Conservation (phyloP, 2,797 vertebrate species). For the Intellagama lesueurii region DNA sequence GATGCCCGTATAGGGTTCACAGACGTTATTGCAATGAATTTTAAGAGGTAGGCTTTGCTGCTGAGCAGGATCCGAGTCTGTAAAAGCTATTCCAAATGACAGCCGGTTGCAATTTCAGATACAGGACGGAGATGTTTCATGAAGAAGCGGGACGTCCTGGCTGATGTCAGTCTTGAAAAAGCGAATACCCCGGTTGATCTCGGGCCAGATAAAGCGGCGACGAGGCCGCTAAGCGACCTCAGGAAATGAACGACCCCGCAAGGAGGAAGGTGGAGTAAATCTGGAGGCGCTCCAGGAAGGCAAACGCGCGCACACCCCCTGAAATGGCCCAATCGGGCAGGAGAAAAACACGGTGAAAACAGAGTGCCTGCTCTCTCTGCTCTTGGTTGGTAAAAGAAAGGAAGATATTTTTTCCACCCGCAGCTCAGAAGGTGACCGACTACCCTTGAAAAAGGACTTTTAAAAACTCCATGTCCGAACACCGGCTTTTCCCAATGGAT, state of each 20-base stretch:
- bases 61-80: neutral
- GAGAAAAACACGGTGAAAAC: neutral
- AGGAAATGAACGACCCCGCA: neutral
- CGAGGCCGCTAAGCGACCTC: neutral
- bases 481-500: neutral
- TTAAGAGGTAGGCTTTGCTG: neutral
- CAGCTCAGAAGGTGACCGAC: too few species aligned
- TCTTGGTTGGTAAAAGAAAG: neutral
- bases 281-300: neutral
- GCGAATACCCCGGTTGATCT: neutral
- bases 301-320: constrained; percentile 32
- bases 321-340: constrained; percentile 45
- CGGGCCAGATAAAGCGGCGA: neutral
- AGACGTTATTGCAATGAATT: neutral
- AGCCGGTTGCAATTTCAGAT: too few species aligned
- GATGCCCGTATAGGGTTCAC: too few species aligned
- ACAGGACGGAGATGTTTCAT: neutral
- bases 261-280: too few species aligned
- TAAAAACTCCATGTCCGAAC: neutral
- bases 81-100: neutral
- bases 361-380: neutral
- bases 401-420: neutral
- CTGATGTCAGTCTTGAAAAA: too few species aligned
- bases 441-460: neutral
- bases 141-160: neutral